Base-by-base conservation (phyloP, 2,113 vertebrate genomes). In the Calidris pygmaea region DNA sequence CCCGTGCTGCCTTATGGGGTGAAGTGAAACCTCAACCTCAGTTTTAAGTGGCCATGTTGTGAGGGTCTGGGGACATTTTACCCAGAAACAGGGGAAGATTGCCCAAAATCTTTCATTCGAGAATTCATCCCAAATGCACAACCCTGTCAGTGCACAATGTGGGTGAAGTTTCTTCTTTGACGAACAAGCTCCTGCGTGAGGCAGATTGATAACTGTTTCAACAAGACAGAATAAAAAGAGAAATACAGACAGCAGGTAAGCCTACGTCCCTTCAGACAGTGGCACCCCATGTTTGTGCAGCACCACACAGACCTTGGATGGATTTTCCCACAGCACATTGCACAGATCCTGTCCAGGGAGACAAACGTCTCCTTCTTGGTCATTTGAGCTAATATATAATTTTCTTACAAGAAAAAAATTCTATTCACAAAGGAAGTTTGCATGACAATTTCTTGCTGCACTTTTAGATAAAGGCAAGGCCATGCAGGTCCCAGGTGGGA, bases 241-340 rank as follows among this genome's bases (percentile, higher is more conserved):
- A 30, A 94, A 62, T 67, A 81, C 1, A 84, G 77, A 71, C 37
- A 87, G n/a, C 24, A 93, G 84, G 62, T 14, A 92, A 65, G 77
- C 55, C 45, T 52, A 52, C 1, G 4, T 39, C 68, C 23, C n/a
- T 89, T 63, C 48, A 83, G 56, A 47, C 34, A 63, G 62, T 6
- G 24, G 59, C 24, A 39, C 17, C 21, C 24, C 6, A 8, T 6
- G 5, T 71, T 77, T 7, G 0, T 50, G 59, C 45, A 58, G 32
- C 65, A 62, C 62, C 1, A 0, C 62, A 76, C 5, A 12, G 20
- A 77, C 8, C 35, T 20, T 3, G 3, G n/a, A 21, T 59, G n/a
- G 45, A 78, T 75, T 71, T 87, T 89, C 47, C 74, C n/a, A 41
- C 0, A 2, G 50, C 29, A 41, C 37, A 34, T 18, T 17, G 41